Conservation (phyloP, 2,113 vertebrate genomes). For the Chaenocephalus aceratus region DNA sequence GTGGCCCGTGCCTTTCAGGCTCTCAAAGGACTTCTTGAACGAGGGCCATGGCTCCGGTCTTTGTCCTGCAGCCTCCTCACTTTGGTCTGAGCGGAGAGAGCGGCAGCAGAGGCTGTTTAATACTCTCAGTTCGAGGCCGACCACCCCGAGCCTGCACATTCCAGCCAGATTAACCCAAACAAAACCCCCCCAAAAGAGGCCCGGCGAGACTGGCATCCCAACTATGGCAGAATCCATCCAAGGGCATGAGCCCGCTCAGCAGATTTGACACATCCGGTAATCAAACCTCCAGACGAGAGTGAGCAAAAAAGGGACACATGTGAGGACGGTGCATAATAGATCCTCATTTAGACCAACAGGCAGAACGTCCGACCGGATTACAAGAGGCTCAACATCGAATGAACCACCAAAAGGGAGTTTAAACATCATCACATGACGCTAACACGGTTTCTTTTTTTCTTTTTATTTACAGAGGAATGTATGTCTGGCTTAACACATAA, state of each 20-base stretch:
- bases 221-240: slow-evolving; percentile 60
- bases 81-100: slow-evolving; percentile 36
- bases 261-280: slow-evolving; percentile 70
- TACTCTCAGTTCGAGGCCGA: slow-evolving; percentile 68
- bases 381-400: slow-evolving; percentile 12
- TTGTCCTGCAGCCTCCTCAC: slow-evolving; percentile 36
- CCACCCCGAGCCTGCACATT: slow-evolving; percentile 62
- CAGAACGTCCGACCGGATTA: slow-evolving; percentile 5
- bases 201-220: slow-evolving; percentile 76
- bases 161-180: slow-evolving; percentile 77
- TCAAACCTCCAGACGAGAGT: slow-evolving; percentile 51
- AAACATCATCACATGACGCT: slow-evolving; percentile 29
- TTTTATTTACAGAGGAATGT: slow-evolving; percentile 88
- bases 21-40: slow-evolving; percentile 82
- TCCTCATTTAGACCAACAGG: not conserved
- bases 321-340: slow-evolving; percentile 14
- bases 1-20: slow-evolving; percentile 75
- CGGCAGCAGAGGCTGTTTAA: slow-evolving; percentile 72
- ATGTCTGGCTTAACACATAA: slow-evolving; percentile 85
- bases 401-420: too few relatives aligned
- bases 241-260: slow-evolving; percentile 69
- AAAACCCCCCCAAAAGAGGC: slow-evolving; percentile 64
- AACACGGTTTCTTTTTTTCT: slow-evolving; percentile 59
- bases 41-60: slow-evolving; percentile 76
- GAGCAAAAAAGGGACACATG: slow-evolving; percentile 40